Evolutionary conservation across 1,140 invertebrate species (phyloP).

Genomic region (Brachionus rubens): DNA sequence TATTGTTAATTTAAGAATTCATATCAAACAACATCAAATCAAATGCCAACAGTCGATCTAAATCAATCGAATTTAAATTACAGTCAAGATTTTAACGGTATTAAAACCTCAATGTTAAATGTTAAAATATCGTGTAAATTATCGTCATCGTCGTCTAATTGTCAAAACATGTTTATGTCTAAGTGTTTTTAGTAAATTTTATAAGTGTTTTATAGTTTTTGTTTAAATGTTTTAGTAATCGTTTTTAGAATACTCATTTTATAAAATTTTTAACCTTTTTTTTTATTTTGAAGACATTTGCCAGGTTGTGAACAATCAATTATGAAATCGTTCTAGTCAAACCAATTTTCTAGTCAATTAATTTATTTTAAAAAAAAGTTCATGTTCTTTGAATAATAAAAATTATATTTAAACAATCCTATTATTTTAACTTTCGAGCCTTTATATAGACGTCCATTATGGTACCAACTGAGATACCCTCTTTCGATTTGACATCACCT

Average conservation of each 20-base stretch:
- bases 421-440: no score
- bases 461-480: no score
- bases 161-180: neutral
- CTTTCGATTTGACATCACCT: no score
- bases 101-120: slow-evolving; percentile 16
- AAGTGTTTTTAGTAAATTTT: neutral
- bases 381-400: no score
- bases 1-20: no score
- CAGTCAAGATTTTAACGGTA: slow-evolving; percentile 12
- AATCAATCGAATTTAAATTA: neutral
- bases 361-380: no score
- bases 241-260: neutral
- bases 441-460: no score
- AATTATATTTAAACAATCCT: no score
- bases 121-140: slow-evolving; percentile 13
- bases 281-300: no score
- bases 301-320: no score
- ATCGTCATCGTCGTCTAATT: slow-evolving; percentile 1
- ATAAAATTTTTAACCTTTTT: neutral
- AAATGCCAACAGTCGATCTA: neutral
- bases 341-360: no score
- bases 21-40: neutral
- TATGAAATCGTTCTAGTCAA: no score
- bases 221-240: neutral
- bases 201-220: slow-evolving; percentile 19